A percentile compares a stretch with the other conserved stretches of the same genome.
These are phyloP conservation scores for Platalea minor DNA, from an alignment of 2,797 vertebrate genomes.

Conservation along the genomic window DNA sequence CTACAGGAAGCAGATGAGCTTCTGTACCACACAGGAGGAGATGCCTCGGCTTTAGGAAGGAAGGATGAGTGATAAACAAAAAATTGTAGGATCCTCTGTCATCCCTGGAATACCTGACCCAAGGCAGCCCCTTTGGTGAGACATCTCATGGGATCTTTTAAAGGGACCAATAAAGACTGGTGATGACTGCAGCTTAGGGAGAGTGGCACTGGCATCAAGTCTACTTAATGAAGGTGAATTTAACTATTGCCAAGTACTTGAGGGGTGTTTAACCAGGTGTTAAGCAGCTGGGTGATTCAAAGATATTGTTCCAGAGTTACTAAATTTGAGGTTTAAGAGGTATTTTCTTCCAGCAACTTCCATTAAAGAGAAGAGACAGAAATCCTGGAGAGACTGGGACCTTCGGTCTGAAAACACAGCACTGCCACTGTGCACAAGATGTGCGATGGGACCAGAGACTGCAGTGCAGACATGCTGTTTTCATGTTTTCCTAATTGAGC, in stretches of 20 bases:
- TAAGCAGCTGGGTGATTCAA: not conserved
- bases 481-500: not conserved
- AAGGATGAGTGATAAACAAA: not conserved
- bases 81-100: not conserved
- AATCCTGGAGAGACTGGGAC: not conserved
- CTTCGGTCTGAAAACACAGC: not conserved
- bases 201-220: not conserved
- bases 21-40: not conserved
- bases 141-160: not conserved
- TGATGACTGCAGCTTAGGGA: not conserved
- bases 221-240: not conserved
- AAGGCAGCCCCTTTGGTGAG: not conserved
- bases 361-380: not conserved
- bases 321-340: not conserved
- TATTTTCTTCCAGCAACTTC: not conserved
- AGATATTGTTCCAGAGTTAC: not conserved
- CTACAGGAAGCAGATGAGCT: not conserved
- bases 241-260: not conserved
- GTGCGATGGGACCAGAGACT: not conserved
- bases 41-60: not conserved
- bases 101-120: not conserved
- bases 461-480: not conserved
- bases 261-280: not conserved
- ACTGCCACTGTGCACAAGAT: not conserved
- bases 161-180: not conserved